Evolutionary conservation across 1,140 invertebrate genomes (phyloP).

Genomic region (Conus betulinus): DNA sequence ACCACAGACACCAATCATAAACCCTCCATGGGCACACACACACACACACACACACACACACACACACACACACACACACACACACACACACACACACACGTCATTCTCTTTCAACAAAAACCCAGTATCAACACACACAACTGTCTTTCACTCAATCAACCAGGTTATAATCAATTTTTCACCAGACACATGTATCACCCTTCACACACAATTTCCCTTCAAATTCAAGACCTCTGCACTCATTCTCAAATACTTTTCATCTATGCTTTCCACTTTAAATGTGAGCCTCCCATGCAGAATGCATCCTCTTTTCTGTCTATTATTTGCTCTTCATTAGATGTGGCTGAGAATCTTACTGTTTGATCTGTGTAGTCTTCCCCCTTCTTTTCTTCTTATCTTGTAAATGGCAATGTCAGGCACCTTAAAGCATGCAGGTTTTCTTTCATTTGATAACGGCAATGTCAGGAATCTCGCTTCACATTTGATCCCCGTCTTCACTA

Average conservation of each 20-base stretch:
- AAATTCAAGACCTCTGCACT: neutral
- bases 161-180: neutral
- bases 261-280: too few relatives aligned
- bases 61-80: constrained; percentile 10
- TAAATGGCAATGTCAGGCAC: too few relatives aligned
- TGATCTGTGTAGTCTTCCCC: too few relatives aligned
- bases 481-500: too few relatives aligned
- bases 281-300: too few relatives aligned
- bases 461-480: too few relatives aligned
- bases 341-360: too few relatives aligned
- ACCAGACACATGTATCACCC: neutral
- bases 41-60: constrained; percentile 10
- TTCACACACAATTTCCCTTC: neutral
- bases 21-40: neutral
- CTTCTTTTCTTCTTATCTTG: too few relatives aligned
- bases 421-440: too few relatives aligned
- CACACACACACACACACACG: neutral
- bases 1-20: neutral
- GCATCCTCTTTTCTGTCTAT: too few relatives aligned
- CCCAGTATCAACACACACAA: neutral
- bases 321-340: too few relatives aligned
- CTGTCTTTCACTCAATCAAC: neutral
- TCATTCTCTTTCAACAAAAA: neutral
- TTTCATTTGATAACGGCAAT: too few relatives aligned
- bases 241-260: neutral